Base-by-base conservation (phyloP, 2,113 vertebrate genomes). In the Progne subis region DNA sequence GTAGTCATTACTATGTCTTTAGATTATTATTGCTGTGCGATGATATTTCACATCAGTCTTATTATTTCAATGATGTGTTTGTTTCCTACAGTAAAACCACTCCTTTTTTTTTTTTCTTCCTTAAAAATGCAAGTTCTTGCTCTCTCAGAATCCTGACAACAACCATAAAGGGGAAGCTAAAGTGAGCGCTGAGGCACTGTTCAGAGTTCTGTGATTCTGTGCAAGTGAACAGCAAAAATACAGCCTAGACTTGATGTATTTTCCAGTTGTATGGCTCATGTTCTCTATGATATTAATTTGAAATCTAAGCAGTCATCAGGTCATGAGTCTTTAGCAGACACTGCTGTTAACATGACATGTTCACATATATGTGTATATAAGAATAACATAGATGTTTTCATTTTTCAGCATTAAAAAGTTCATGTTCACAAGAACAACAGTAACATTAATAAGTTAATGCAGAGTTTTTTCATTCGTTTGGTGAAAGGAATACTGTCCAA, bases 1-100 rank as follows among this genome's bases (percentile, higher is more conserved):
- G 91, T 90, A 91, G 81, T 78, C 68, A 88, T 92, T 81, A 94
- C 14, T 68, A 21, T 91, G n/a, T 84, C 21, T 3, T 56, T 53
- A 68, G 32, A 90, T 41, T 57, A 57, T 87, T 90, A 78, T 82
- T 87, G 64, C 56, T 88, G 21, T 82, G 71, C 75, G 65, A 95
- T 46, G 86, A 21, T 57, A 49, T 65, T 82, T 91, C 78, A 96
- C 64, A 93, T 91, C 80, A 93, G 74, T 44, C 25, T 16, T 87
- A 57, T 76, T 79, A 64, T 88, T 94, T 70, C 82, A 88, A 21
- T 47, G 7, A 69, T 82, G 18, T 47, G 39, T 31, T 90, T 86
- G 37, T 70, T 92, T 82, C 79, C 39, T 9, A 59, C n/a, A 57
- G 18, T 74, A 80, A 92, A 87, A 41, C 6, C 12, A 60, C 19